These are phyloP conservation scores for Falco punctatus DNA, from an alignment of 2,113 vertebrate species.

Conservation along the genomic window DNA sequence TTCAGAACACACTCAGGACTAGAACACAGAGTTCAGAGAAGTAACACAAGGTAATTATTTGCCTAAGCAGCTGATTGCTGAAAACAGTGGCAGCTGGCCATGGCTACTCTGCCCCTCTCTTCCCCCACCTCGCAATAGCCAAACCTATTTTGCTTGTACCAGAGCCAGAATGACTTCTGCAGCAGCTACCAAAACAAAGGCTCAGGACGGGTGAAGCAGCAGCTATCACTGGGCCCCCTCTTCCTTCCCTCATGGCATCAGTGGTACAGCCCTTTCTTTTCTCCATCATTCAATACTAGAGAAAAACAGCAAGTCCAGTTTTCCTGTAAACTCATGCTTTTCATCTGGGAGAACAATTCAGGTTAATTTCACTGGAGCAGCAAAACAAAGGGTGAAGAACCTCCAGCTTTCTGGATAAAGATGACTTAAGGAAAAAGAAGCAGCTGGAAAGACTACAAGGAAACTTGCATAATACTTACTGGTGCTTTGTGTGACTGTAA, in stretches of 20 bases:
- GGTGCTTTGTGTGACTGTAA: neutral
- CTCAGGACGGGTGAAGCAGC: neutral
- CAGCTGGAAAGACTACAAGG: neutral
- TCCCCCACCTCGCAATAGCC: neutral
- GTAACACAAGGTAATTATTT: neutral
- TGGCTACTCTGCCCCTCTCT: neutral
- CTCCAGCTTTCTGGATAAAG: neutral
- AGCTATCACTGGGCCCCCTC: neutral
- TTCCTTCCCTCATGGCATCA: neutral
- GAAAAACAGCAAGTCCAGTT: neutral
- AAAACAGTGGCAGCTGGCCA: neutral
- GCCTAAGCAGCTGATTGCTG: neutral
- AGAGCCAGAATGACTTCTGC: neutral
- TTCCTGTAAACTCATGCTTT: neutral
- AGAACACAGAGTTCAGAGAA: neutral
- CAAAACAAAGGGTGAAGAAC: neutral
- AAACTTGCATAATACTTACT: neutral
- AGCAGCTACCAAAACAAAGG: neutral
- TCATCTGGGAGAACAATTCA: neutral
- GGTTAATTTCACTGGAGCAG: neutral
- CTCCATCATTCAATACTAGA: neutral
- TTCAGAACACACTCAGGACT: neutral
- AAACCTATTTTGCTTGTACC: neutral
- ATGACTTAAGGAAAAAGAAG: neutral
- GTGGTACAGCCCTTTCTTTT: neutral